These are phyloP conservation scores for Erythrolamprus reginae DNA, from an alignment of 2,113 vertebrate genomes.

Conservation along the genomic window DNA sequence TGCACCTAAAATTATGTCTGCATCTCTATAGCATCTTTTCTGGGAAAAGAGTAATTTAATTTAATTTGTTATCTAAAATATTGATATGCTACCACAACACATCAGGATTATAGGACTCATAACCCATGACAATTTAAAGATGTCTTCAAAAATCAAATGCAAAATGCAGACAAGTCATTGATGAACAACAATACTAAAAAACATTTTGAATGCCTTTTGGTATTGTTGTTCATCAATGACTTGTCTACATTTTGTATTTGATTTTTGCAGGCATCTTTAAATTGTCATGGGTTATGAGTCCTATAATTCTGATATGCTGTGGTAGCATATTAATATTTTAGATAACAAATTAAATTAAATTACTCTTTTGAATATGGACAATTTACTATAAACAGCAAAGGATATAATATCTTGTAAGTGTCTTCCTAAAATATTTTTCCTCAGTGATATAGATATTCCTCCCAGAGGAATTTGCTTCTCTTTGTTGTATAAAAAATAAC, in stretches of 20 bases:
- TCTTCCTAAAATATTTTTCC: background rate
- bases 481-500: background rate
- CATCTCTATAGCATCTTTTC: background rate
- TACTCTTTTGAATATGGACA: background rate
- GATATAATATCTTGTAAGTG: background rate
- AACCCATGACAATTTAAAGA: background rate
- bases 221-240: no score
- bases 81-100: background rate
- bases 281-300: no score
- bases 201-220: no score
- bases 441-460: background rate
- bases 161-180: background rate
- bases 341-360: no score
- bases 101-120: background rate
- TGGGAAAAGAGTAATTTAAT: background rate
- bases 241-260: no score
- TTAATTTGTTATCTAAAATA: background rate
- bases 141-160: background rate
- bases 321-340: no score
- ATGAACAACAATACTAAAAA: background rate
- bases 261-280: no score
- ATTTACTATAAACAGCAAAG: background rate
- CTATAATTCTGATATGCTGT: no score
- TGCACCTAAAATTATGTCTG: background rate
- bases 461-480: background rate